These are phyloP conservation scores for Blastobasis lacticolella DNA, from an alignment of 2,888 invertebrate genomes.

Conservation along the genomic window DNA sequence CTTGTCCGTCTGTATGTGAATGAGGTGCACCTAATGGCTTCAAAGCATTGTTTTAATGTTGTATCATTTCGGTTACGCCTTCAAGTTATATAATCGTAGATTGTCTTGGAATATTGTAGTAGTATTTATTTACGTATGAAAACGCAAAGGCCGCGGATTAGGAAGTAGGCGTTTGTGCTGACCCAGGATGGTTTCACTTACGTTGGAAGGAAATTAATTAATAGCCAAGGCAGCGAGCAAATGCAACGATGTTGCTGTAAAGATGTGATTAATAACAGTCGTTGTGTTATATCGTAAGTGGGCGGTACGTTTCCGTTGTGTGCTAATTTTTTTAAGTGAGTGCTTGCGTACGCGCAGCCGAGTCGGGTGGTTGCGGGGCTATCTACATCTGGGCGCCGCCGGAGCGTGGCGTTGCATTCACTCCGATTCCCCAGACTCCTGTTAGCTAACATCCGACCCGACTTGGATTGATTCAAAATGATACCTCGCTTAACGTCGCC, in stretches of 20 bases:
- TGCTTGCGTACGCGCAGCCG: constrained; percentile 37
- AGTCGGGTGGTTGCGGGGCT: constrained; percentile 24
- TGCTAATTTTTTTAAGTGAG: constrained; percentile 62
- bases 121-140: background rate
- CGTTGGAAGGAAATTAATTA: too few species aligned
- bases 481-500: too few species aligned
- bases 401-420: constrained; percentile 61
- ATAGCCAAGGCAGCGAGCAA: too few species aligned
- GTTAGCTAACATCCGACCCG: constrained; percentile 35
- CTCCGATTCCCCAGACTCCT: constrained; percentile 48
- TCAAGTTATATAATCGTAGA: too few species aligned
- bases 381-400: constrained; percentile 61
- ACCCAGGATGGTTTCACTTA: too few species aligned
- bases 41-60: too few species aligned
- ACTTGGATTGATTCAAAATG: too few species aligned
- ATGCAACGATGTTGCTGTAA: background rate
- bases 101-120: too few species aligned
- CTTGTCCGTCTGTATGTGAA: too few species aligned
- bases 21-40: too few species aligned
- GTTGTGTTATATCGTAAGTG: constrained; percentile 22
- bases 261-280: constrained; percentile 17
- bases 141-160: background rate
- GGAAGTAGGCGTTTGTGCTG: too few species aligned
- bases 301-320: constrained; percentile 59
- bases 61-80: too few species aligned